A percentile compares a stretch with the other conserved stretches of the same genome.
These are phyloP conservation scores for Oasisia sp. DNA, from an alignment of 2,888 invertebrate species.

Conservation along the genomic window DNA sequence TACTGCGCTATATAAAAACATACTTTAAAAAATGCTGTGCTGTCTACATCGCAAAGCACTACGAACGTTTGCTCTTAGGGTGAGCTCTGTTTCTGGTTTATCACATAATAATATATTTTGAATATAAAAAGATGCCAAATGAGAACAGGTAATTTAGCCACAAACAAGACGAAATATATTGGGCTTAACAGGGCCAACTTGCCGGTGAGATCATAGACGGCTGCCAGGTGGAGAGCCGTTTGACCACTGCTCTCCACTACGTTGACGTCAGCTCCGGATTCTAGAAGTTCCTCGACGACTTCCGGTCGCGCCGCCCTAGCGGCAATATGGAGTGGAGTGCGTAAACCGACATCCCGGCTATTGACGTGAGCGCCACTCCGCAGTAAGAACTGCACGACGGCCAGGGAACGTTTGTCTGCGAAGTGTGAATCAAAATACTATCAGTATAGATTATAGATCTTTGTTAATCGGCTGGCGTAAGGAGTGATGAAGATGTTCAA, in stretches of 20 bases:
- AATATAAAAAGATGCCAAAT: no score
- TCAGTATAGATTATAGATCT: not conserved
- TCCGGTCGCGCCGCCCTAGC: slow-evolving; percentile 45
- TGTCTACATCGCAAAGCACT: not conserved
- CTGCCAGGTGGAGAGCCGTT: slow-evolving; percentile 30
- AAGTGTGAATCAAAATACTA: not conserved
- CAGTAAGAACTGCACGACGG: slow-evolving; percentile 19
- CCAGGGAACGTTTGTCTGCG: not conserved
- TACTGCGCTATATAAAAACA: not conserved
- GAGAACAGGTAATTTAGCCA: no score
- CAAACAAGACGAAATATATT: no score
- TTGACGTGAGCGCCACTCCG: slow-evolving; percentile 13
- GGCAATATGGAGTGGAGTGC: slow-evolving; percentile 50
- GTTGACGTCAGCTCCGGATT: slow-evolving; percentile 44
- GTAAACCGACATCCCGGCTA: slow-evolving; percentile 33
- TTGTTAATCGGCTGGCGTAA: not conserved
- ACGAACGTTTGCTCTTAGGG: not conserved
- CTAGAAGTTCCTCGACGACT: slow-evolving; percentile 41
- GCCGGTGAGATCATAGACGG: slow-evolving; percentile 31
- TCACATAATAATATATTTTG: no score
- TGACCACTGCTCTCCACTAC: slow-evolving; percentile 28
- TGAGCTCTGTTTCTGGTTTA: not conserved
- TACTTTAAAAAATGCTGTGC: not conserved
- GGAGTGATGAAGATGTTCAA: not conserved
- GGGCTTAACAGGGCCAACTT: not conserved